These are phyloP conservation scores for Tenebrosternarchus preto DNA, from an alignment of 2,113 vertebrate genomes.

Conservation along the genomic window DNA sequence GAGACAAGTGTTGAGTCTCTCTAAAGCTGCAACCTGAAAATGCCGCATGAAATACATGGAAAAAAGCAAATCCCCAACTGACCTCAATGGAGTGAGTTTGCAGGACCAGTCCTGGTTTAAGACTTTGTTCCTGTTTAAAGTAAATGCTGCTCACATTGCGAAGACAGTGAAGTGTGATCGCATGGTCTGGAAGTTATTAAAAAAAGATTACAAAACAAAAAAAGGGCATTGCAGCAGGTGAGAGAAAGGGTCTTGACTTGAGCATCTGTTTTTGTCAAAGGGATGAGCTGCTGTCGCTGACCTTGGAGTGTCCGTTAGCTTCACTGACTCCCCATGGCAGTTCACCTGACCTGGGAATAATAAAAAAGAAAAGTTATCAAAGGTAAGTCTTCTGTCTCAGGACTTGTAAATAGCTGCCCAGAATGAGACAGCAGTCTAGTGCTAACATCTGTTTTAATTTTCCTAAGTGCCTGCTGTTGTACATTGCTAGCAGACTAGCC, in stretches of 20 bases:
- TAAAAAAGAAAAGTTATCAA: slow-evolving; percentile 32
- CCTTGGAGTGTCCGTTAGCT: slow-evolving; percentile 55
- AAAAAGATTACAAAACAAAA: background rate
- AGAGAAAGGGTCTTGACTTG: too few species aligned
- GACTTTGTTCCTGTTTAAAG: slow-evolving; percentile 12
- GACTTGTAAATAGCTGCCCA: slow-evolving; percentile 30
- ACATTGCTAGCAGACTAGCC: slow-evolving; percentile 50
- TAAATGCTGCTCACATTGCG: background rate
- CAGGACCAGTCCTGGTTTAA: background rate
- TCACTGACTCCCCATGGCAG: slow-evolving; percentile 63
- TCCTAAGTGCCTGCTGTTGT: slow-evolving; percentile 40
- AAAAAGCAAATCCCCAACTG: slow-evolving; percentile 50
- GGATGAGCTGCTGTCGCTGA: slow-evolving; percentile 37
- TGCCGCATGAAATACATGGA: background rate
- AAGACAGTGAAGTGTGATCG: background rate
- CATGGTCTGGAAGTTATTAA: background rate
- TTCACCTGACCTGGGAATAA: slow-evolving; percentile 62
- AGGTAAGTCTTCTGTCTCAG: slow-evolving; percentile 1
- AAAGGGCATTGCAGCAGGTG: too few species aligned
- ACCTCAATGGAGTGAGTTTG: slow-evolving; percentile 4
- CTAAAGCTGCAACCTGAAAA: background rate
- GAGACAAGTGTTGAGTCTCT: slow-evolving; percentile 4
- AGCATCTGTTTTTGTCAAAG: slow-evolving; percentile 43
- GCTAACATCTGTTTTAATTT: slow-evolving; percentile 39
- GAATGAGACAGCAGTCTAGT: slow-evolving; percentile 19